These are phyloP conservation scores for Pyralis farinalis DNA, from an alignment of 2,888 invertebrate species.

Conservation along the genomic window DNA sequence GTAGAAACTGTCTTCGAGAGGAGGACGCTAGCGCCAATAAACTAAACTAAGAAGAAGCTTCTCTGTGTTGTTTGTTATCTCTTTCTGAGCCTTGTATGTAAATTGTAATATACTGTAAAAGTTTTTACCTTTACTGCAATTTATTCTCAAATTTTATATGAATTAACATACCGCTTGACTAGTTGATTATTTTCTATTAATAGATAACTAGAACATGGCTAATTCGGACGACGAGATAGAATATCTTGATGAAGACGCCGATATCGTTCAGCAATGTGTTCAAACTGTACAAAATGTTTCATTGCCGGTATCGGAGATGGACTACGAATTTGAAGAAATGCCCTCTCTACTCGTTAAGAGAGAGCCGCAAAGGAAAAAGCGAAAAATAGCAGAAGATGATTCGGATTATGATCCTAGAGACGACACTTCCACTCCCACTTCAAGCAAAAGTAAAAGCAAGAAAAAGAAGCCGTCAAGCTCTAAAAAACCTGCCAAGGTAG, in stretches of 20 bases:
- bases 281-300: conserved; percentile 43
- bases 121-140: no score
- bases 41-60: no score
- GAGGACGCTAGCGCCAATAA: no score
- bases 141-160: no score
- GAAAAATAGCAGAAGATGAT: conserved; percentile 46
- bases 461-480: conserved; percentile 3
- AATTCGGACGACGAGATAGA: conserved; percentile 59
- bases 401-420: conserved; percentile 60
- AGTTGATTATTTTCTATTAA: no score
- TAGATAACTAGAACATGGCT: conserved; percentile 35
- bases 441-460: conserved; percentile 22
- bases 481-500: conserved; percentile 11
- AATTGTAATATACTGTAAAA: no score
- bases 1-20: no score
- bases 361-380: conserved; percentile 22
- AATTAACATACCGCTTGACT: no score
- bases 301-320: conserved; percentile 7
- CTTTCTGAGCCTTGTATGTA: no score
- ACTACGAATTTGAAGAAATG: neutral
- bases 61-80: no score
- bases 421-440: conserved; percentile 30
- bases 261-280: conserved; percentile 64
- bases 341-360: conserved; percentile 2
- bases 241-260: conserved; percentile 71